Evolutionary conservation across 2,113 vertebrate genomes (phyloP).

Genomic region (Syrmaticus mikado): DNA sequence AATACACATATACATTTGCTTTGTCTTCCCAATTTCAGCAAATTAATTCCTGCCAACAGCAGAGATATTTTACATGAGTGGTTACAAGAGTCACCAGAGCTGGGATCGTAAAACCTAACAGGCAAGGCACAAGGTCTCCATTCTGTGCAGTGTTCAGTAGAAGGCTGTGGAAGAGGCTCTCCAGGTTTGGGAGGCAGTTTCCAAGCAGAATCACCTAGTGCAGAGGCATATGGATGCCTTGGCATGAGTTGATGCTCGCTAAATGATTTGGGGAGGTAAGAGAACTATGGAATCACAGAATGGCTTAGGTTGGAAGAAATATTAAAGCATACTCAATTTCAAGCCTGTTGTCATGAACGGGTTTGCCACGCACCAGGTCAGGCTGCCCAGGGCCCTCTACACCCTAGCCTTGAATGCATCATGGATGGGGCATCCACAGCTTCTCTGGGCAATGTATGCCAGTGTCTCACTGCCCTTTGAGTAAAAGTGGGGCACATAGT

Average conservation of each 20-base stretch:
- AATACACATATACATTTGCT: not conserved
- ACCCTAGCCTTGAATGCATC: not conserved
- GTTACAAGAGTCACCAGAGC: not conserved
- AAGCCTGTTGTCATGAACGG: not conserved
- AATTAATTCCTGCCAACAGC: not conserved
- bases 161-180: not conserved
- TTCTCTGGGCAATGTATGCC: not conserved
- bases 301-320: not conserved
- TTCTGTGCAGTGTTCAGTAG: not conserved
- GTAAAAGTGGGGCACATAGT: rapidly evolving
- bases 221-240: not conserved
- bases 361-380: not conserved
- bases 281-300: not conserved
- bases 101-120: not conserved
- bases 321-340: not conserved
- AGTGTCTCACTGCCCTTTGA: not conserved
- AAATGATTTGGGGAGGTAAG: not conserved
- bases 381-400: not conserved
- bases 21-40: not conserved
- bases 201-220: not conserved
- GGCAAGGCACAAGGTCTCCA: not conserved
- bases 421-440: not conserved
- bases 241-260: not conserved
- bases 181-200: not conserved
- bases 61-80: not conserved